These are phyloP conservation scores for Geotrypetes seraphini DNA, from an alignment of 2,797 vertebrate genomes.

Conservation along the genomic window DNA sequence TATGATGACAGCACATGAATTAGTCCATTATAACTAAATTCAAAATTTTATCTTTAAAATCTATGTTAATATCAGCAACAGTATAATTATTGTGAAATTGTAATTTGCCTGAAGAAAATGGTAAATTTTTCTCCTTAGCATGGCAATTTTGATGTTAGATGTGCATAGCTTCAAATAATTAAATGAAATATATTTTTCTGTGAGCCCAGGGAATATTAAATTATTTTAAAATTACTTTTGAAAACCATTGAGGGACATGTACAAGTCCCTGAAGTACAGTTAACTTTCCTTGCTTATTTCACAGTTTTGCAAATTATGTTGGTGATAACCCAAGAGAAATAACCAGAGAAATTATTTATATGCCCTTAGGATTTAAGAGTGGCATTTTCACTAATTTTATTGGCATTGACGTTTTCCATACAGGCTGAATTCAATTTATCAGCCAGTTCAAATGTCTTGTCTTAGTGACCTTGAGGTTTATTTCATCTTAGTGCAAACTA, in stretches of 20 bases:
- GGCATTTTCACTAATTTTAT: neutral
- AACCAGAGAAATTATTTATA: neutral
- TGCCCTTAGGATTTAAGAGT: neutral
- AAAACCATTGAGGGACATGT: neutral
- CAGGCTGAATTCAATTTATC: neutral
- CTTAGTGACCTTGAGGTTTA: neutral
- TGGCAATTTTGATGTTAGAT: too few relatives aligned
- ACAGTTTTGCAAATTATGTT: neutral
- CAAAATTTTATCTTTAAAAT: too few relatives aligned
- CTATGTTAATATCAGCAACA: too few relatives aligned
- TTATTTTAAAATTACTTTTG: conserved; percentile 7
- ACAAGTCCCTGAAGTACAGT: neutral
- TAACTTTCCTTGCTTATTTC: neutral
- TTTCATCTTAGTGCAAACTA: neutral
- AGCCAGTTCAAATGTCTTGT: neutral
- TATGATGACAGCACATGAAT: too few relatives aligned
- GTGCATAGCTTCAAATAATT: too few relatives aligned
- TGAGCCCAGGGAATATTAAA: neutral
- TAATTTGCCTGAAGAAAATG: too few relatives aligned
- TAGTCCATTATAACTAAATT: too few relatives aligned
- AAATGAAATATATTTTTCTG: neutral
- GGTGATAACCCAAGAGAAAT: neutral
- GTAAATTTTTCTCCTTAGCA: too few relatives aligned
- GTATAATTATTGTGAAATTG: too few relatives aligned
- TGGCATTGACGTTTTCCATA: neutral